Evolutionary conservation across 2,888 invertebrate species (phyloP).

Genomic region (Drosophila merina): DNA sequence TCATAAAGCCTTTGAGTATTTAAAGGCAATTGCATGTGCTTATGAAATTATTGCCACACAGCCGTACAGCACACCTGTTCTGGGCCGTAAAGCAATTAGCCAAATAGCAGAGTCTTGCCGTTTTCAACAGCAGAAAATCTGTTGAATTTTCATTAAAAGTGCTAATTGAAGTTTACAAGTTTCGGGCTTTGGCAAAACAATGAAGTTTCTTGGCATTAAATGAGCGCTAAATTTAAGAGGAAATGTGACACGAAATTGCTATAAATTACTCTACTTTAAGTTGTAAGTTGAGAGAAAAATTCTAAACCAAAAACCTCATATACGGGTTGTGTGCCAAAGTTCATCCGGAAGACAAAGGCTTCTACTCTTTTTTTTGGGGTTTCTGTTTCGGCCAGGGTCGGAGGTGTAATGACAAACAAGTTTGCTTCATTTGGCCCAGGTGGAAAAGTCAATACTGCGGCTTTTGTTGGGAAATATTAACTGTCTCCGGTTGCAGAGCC

Average conservation of each 20-base stretch:
- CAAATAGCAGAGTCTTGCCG: slow-evolving; percentile 71
- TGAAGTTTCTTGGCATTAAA: slow-evolving; percentile 10
- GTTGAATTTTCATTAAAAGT: slow-evolving; percentile 34
- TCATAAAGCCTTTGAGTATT: slow-evolving; percentile 67
- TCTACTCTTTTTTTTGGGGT: not conserved
- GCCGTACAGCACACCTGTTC: slow-evolving; percentile 27
- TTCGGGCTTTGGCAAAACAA: slow-evolving; percentile 30
- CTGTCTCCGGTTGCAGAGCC: slow-evolving; percentile 54
- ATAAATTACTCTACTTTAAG: slow-evolving; percentile 1
- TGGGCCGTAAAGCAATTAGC: slow-evolving; percentile 69
- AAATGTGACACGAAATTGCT: not conserved
- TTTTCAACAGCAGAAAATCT: slow-evolving; percentile 18
- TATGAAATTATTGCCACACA: slow-evolving; percentile 56
- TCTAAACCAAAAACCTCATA: not conserved
- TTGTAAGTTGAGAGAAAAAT: not conserved
- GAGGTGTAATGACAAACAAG: slow-evolving; percentile 26
- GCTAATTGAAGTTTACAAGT: slow-evolving; percentile 36
- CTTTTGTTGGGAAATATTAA: slow-evolving; percentile 67
- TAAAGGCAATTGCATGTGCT: slow-evolving; percentile 60
- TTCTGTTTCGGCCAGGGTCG: slow-evolving; percentile 7
- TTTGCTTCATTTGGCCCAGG: slow-evolving; percentile 48
- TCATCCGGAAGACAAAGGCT: slow-evolving; percentile 28
- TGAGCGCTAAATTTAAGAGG: not conserved
- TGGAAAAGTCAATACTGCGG: slow-evolving; percentile 74
- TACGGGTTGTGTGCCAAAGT: slow-evolving; percentile 14